Conservation (phyloP, 2,797 vertebrate species). For the Tragelaphus eurycerus region DNA sequence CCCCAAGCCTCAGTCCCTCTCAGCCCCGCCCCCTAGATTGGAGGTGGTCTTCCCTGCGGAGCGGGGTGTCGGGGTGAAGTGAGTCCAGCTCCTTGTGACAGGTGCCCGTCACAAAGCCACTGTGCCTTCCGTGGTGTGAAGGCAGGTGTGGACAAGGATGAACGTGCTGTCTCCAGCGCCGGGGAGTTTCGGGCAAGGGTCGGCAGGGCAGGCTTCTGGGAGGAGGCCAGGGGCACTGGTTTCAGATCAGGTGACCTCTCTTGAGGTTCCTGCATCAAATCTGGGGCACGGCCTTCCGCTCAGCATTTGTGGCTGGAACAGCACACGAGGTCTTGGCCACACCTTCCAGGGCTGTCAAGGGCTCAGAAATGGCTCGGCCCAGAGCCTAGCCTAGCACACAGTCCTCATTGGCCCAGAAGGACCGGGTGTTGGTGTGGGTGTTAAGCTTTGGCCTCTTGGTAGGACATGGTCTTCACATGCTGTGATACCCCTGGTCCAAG, state of each 20-base stretch:
- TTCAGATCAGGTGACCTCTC: neutral
- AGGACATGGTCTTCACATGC: neutral
- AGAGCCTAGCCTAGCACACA: accelerated
- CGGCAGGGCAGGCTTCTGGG: neutral
- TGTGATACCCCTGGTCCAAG: accelerated
- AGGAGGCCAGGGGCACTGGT: neutral
- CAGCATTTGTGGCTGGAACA: neutral
- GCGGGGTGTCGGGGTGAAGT: accelerated
- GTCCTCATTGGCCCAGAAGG: neutral
- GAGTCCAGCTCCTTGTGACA: neutral
- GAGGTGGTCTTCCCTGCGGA: neutral
- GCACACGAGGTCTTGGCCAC: neutral
- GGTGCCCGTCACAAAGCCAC: neutral
- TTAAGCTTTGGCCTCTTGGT: neutral
- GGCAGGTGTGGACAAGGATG: neutral
- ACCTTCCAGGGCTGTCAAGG: neutral
- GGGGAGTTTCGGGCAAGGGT: neutral
- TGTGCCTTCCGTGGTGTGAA: neutral
- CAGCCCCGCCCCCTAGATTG: neutral
- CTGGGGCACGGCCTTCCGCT: neutral
- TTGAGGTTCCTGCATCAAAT: too few relatives aligned
- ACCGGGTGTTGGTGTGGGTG: accelerated
- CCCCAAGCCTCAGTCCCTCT: neutral
- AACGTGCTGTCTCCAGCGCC: accelerated
- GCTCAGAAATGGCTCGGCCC: neutral